Evolutionary conservation across 2,888 invertebrate species (phyloP).

Genomic region (Neoascia interrupta): DNA sequence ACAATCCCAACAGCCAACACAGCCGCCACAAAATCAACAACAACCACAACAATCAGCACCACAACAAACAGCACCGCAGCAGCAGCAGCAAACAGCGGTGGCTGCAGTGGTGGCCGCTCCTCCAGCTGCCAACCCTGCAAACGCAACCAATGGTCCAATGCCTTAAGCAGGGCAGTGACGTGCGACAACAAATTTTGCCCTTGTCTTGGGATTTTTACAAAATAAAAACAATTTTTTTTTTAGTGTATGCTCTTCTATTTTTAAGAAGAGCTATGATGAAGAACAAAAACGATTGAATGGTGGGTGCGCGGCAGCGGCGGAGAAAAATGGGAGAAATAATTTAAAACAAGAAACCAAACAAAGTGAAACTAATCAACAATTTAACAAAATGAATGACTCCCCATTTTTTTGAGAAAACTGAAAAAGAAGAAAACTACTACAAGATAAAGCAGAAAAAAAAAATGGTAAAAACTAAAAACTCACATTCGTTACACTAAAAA

Average conservation of each 20-base stretch:
- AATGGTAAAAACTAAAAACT: slow-evolving; percentile 5
- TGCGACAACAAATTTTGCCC: slow-evolving; percentile 36
- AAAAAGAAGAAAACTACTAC: slow-evolving; percentile 12
- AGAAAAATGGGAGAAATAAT: slow-evolving; percentile 23
- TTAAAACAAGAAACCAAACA: slow-evolving; percentile 16
- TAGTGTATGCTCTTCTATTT: slow-evolving; percentile 48
- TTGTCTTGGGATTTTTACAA: slow-evolving; percentile 58
- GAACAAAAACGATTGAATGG: slow-evolving; percentile 29
- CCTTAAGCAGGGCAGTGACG: slow-evolving; percentile 73
- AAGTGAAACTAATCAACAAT: slow-evolving; percentile 32
- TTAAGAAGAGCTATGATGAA: slow-evolving; percentile 27
- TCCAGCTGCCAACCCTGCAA: slow-evolving; percentile 70
- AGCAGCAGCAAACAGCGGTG: slow-evolving; percentile 35
- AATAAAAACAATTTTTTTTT: slow-evolving; percentile 52
- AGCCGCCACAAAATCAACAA: slow-evolving; percentile 62
- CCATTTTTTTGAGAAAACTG: slow-evolving; percentile 20
- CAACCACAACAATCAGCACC: slow-evolving; percentile 5
- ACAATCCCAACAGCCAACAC: slow-evolving; percentile 70
- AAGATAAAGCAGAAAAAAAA: slow-evolving; percentile 3
- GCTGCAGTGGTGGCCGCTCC: no score
- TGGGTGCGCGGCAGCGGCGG: slow-evolving; percentile 17
- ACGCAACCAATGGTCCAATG: slow-evolving; percentile 77
- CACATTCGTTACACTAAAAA: slow-evolving; percentile 28
- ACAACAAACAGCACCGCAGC: slow-evolving; percentile 42
- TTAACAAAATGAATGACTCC: slow-evolving; percentile 4